Evolutionary conservation across 2,797 vertebrate species (phyloP).

Genomic region (Protonibea diacanthus): DNA sequence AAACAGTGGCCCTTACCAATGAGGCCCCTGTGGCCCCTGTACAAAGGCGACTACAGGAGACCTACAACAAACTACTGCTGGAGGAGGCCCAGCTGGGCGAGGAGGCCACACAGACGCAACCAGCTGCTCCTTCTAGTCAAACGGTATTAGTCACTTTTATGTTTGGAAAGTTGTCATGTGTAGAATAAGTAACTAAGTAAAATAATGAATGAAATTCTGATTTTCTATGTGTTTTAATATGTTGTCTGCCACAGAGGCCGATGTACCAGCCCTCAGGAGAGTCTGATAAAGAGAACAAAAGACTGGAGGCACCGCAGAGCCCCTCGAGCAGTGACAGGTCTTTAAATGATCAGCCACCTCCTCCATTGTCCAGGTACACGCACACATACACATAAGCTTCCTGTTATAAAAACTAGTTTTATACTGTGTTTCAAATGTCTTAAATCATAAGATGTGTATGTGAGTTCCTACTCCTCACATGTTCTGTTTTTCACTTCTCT

Average conservation of each 20-base stretch:
- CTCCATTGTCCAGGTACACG: conserved; percentile 80
- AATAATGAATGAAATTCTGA: neutral
- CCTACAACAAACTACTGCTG: conserved; percentile 91
- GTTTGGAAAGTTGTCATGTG: neutral
- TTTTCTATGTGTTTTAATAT: conserved; percentile 7
- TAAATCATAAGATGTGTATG: too few species aligned
- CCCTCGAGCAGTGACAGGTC: conserved; percentile 96
- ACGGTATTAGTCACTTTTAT: conserved; percentile 58
- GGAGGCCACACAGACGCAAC: conserved; percentile 76
- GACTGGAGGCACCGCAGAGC: conserved; percentile 91
- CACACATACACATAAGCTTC: conserved; percentile 19
- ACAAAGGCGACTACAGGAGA: conserved; percentile 89
- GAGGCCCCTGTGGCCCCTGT: conserved; percentile 78
- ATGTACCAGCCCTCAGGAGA: conserved; percentile 97
- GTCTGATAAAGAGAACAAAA: conserved; percentile 98
- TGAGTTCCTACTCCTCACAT: too few species aligned
- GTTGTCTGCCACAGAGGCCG: conserved; percentile 81
- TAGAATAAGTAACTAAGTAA: neutral
- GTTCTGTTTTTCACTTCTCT: too few species aligned
- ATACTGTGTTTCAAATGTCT: too few species aligned
- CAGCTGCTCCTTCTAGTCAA: conserved; percentile 42
- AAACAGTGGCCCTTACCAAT: conserved; percentile 60
- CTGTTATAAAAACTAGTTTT: too few species aligned
- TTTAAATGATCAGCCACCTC: conserved; percentile 87
- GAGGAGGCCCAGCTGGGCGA: conserved; percentile 84